Percentiles rank a stretch among this genome's conserved stretches.
Evolutionary conservation across 2,888 invertebrate species (phyloP).

Genomic region (Ethmia dodecea): DNA sequence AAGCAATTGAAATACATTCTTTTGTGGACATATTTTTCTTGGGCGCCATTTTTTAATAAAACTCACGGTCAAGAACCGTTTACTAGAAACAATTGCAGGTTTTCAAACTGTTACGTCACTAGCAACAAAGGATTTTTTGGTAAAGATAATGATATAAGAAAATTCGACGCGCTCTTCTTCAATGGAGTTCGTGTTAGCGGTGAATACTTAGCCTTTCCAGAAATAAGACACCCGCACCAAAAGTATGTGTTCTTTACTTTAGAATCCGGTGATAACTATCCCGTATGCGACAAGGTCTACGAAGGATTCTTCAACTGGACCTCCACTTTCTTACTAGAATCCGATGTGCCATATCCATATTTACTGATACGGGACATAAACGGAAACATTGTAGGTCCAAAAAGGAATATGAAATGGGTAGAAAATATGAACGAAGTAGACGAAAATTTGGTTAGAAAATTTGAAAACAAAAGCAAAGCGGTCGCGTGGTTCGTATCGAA

Average conservation of each 20-base stretch:
- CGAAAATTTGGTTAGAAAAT: constrained; percentile 27
- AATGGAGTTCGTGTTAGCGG: constrained; percentile 53
- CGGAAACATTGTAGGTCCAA: constrained; percentile 49
- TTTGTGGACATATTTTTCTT: constrained; percentile 45
- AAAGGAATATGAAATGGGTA: constrained; percentile 36
- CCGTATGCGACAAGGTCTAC: constrained; percentile 40
- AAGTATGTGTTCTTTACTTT: constrained; percentile 58
- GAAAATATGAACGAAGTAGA: constrained; percentile 29
- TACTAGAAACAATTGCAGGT: constrained; percentile 47
- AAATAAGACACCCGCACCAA: constrained; percentile 40
- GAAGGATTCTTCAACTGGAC: constrained; percentile 68
- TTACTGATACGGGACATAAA: constrained; percentile 38
- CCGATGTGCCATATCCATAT: constrained; percentile 56
- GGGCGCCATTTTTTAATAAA: constrained; percentile 44
- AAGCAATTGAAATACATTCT: constrained; percentile 55
- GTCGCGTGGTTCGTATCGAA: constrained; percentile 67
- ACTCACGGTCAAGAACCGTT: constrained; percentile 47
- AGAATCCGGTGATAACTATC: constrained; percentile 59
- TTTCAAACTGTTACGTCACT: constrained; percentile 53
- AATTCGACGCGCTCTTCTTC: constrained; percentile 55
- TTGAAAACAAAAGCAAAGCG: constrained; percentile 49
- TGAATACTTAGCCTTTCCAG: constrained; percentile 25
- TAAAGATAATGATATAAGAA: constrained; percentile 36
- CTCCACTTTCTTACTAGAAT: constrained; percentile 56
- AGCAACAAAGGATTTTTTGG: constrained; percentile 35